phyloP scores from a whole-genome alignment of 2,888 invertebrate species.

The Barypeithes pellucidus region DNA sequence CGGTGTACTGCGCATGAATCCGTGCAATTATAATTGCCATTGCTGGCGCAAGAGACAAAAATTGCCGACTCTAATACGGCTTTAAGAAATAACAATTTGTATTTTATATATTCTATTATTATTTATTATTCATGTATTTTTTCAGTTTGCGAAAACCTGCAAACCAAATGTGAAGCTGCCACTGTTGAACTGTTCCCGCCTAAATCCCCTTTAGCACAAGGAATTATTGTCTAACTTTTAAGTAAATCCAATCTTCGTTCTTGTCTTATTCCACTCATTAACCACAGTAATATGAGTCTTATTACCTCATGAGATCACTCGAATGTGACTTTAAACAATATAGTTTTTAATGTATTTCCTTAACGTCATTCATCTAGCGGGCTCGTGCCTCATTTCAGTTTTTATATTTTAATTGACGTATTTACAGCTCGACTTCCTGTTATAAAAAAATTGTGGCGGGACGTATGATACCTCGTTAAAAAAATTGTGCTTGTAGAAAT shows the following conservation, averaged over 20 bases:
- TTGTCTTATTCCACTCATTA: conserved; percentile 49
- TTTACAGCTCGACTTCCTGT: conserved; percentile 7
- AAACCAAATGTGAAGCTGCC: no score
- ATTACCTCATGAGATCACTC: conserved; percentile 45
- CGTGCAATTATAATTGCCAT: no score
- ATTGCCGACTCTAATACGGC: no score
- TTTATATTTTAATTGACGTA: conserved; percentile 9
- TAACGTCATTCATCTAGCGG: conserved; percentile 26
- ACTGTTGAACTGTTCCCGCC: no score
- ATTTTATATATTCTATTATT: no score
- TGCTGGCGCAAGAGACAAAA: no score
- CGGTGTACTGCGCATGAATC: no score
- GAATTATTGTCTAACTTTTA: conserved; percentile 17
- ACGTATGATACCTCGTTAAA: not conserved
- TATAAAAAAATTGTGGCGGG: conserved; percentile 1
- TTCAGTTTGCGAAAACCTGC: no score
- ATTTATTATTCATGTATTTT: no score
- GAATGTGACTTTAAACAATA: conserved; percentile 49
- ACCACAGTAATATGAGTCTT: conserved; percentile 50
- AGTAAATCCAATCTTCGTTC: conserved; percentile 11
- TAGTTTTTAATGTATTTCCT: conserved; percentile 33
- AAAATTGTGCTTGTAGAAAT: no score
- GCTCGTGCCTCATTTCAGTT: conserved; percentile 20
- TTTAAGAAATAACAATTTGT: no score
- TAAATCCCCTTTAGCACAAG: conserved; percentile 32